A percentile compares a stretch with the other conserved stretches of the same genome.
Evolutionary conservation across 2,888 invertebrate genomes (phyloP).

Genomic region (Drosophila ustulata): DNA sequence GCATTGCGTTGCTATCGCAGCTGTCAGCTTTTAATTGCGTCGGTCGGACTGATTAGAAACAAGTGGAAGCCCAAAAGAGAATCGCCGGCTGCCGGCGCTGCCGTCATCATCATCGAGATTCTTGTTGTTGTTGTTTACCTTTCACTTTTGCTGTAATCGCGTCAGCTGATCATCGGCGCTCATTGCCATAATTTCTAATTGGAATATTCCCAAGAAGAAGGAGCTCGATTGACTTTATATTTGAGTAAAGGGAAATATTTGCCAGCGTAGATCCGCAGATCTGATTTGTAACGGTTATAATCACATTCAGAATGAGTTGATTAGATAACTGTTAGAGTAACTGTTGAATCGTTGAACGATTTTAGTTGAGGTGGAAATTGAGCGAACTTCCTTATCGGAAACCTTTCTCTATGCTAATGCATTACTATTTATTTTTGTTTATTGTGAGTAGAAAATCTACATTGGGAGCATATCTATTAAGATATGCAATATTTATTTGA

Average conservation of each 20-base stretch:
- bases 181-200: constrained; percentile 22
- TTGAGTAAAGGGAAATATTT: background rate
- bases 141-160: constrained; percentile 56
- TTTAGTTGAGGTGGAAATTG: constrained; percentile 1
- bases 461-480: background rate
- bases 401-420: constrained; percentile 4
- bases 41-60: constrained; percentile 49
- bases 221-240: constrained; percentile 3
- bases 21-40: constrained; percentile 24
- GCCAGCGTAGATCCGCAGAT: background rate
- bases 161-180: constrained; percentile 50
- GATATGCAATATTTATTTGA: constrained; percentile 1
- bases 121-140: constrained; percentile 55
- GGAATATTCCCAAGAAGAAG: constrained; percentile 16
- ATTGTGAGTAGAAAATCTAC: background rate
- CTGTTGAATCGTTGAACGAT: background rate
- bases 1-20: constrained; percentile 30
- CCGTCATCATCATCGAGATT: constrained; percentile 10
- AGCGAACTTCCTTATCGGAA: constrained; percentile 7
- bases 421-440: constrained; percentile 1
- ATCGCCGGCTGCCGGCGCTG: constrained; percentile 12
- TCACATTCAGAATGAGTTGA: constrained; percentile 8
- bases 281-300: constrained; percentile 21
- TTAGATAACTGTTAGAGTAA: constrained; percentile 22
- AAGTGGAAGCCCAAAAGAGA: constrained; percentile 30